These are phyloP conservation scores for Manacus vitellinus DNA, from an alignment of 2,113 vertebrate species.

Conservation along the genomic window DNA sequence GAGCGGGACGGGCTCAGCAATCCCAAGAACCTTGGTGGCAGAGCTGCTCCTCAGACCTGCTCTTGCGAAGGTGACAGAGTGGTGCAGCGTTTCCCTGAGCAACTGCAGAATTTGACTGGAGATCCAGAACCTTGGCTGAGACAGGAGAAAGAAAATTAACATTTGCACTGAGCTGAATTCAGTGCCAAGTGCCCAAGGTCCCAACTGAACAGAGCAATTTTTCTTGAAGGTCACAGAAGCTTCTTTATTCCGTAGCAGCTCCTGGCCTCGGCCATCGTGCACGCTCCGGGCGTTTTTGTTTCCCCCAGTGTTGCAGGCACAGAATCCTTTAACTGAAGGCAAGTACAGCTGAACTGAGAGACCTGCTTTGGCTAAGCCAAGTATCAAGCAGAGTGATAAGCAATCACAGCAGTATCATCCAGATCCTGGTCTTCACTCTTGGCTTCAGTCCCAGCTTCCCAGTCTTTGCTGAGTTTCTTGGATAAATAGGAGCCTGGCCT, in stretches of 20 bases:
- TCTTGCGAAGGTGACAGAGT: not conserved
- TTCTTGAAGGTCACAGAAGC: constrained; percentile 45
- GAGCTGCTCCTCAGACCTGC: not conserved
- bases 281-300: not conserved
- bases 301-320: not conserved
- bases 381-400: constrained; percentile 49
- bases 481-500: not conserved
- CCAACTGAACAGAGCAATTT: not conserved
- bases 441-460: constrained; percentile 33
- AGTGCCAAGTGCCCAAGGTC: constrained; percentile 33
- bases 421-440: constrained; percentile 17
- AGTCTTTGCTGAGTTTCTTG: not conserved
- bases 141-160: constrained; percentile 16
- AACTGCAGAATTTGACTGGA: not conserved
- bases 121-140: not conserved
- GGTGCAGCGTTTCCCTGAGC: not conserved
- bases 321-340: not conserved
- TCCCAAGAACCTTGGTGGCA: not conserved
- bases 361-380: not conserved
- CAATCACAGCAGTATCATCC: not conserved
- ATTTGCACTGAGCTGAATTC: constrained; percentile 18
- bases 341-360: not conserved
- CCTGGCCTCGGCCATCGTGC: not conserved
- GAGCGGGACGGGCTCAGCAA: not conserved
- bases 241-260: not conserved